Percentiles rank a stretch among this genome's conserved stretches.
Conservation (phyloP, 2,113 vertebrate genomes). For the Chaetops frenatus region DNA sequence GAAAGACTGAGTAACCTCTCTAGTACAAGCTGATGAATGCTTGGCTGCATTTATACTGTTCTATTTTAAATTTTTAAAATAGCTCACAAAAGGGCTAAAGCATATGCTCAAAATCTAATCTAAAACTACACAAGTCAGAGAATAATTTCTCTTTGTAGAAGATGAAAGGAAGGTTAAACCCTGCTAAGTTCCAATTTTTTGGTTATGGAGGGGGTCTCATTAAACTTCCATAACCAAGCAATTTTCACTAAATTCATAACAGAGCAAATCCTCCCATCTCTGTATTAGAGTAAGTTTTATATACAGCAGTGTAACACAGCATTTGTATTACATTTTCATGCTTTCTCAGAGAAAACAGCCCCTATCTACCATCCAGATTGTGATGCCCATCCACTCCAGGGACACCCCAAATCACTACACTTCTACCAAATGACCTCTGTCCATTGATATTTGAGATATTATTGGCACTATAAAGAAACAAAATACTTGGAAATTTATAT, state of each 20-base stretch:
- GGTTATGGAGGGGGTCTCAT: neutral
- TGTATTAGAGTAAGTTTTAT: neutral
- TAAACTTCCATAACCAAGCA: neutral
- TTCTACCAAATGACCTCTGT: neutral
- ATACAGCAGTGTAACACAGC: neutral
- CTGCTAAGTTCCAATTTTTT: neutral
- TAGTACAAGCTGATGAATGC: neutral
- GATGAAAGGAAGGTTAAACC: neutral
- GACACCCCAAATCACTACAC: neutral
- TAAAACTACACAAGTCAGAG: neutral
- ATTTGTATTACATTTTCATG: neutral
- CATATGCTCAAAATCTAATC: neutral
- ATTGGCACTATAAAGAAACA: neutral
- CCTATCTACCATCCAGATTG: neutral
- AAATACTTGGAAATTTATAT: neutral
- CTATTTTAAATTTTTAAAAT: neutral
- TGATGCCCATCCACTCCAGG: neutral
- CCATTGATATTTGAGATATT: neutral
- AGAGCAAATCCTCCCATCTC: neutral
- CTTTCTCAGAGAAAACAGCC: neutral
- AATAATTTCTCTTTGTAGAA: neutral
- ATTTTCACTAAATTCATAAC: neutral
- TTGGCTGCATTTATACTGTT: neutral
- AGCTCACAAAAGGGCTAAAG: neutral
- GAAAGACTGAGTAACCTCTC: neutral